Conservation (phyloP, 2,797 vertebrate species). For the Danio aesculapii region DNA sequence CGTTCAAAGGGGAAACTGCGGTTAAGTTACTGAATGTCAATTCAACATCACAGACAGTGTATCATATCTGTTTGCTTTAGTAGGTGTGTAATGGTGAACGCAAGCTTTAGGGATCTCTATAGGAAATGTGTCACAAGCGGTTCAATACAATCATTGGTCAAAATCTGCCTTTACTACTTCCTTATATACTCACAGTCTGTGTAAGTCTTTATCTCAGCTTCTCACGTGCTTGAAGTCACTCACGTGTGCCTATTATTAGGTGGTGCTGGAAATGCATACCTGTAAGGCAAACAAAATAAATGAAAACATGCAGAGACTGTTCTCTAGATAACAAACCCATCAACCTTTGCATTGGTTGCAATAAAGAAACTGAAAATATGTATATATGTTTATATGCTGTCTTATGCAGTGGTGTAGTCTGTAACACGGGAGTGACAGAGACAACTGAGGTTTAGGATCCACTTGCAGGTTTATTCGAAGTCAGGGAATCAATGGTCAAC, state of each 20-base stretch:
- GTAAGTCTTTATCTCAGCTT: not conserved
- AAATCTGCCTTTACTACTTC: not conserved
- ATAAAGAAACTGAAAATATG: not conserved
- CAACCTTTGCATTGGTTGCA: not conserved
- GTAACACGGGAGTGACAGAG: no score
- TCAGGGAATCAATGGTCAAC: no score
- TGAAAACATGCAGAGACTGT: not conserved
- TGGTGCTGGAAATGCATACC: not conserved
- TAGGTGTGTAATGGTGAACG: conserved; percentile 65
- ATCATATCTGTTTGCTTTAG: conserved; percentile 67
- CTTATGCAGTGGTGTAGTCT: no score
- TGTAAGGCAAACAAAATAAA: conserved; percentile 19
- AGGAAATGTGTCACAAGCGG: not conserved
- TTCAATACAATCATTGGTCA: not conserved
- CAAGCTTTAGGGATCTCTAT: conserved; percentile 10
- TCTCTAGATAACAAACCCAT: not conserved
- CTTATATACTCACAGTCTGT: conserved; percentile 1
- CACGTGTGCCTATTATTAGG: not conserved
- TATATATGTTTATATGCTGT: no score
- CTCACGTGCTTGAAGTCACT: not conserved
- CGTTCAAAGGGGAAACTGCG: conserved; percentile 22
- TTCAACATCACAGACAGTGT: not conserved
- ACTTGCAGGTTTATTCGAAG: no score
- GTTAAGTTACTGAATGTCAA: conserved; percentile 18
- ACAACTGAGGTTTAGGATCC: no score